Percentiles rank a stretch among this genome's conserved stretches.
phyloP scores from a whole-genome alignment of 2,113 vertebrate genomes.

The Stigmatopora nigra region DNA sequence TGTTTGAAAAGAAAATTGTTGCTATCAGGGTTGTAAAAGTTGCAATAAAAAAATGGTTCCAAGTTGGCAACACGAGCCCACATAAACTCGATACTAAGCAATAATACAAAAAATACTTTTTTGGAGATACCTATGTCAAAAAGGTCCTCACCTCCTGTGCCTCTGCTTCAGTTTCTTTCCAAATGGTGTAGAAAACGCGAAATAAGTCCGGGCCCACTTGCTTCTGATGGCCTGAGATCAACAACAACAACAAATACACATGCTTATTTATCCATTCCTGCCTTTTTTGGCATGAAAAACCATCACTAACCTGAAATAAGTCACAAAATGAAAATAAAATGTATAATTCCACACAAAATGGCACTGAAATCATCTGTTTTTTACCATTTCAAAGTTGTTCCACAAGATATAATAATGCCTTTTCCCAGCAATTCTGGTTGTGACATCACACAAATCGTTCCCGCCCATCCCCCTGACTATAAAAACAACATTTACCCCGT shows the following conservation, averaged over 20 bases:
- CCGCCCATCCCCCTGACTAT: neutral
- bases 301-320: neutral
- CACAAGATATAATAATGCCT: too few species aligned
- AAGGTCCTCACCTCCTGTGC: constrained; percentile 77
- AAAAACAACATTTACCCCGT: neutral
- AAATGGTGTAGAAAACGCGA: constrained; percentile 88
- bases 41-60: neutral
- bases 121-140: neutral
- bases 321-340: too few species aligned
- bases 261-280: neutral
- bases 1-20: neutral
- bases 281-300: neutral
- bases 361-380: too few species aligned
- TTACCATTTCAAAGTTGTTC: too few species aligned
- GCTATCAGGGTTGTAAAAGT: too few species aligned
- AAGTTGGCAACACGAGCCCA: neutral
- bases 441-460: neutral
- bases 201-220: constrained; percentile 91
- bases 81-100: neutral
- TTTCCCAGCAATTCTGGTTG: too few species aligned
- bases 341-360: too few species aligned
- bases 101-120: neutral
- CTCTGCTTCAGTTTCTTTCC: constrained; percentile 92
- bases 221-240: constrained; percentile 84
- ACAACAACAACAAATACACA: constrained; percentile 5